These are phyloP conservation scores for Lasius platythorax DNA, from an alignment of 2,888 invertebrate genomes.

Conservation along the genomic window DNA sequence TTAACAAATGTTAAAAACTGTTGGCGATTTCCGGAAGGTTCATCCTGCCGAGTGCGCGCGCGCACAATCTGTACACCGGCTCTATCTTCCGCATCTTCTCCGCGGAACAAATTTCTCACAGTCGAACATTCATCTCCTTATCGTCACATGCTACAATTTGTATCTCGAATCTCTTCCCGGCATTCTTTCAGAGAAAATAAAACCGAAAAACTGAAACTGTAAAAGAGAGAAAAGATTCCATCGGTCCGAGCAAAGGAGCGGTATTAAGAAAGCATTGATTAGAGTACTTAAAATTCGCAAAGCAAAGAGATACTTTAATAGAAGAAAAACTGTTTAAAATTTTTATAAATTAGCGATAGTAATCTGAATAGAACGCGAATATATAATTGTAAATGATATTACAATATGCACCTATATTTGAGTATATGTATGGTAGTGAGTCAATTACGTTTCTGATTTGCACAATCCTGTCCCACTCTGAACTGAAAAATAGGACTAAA, in stretches of 20 bases:
- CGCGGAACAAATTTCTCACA: constrained; percentile 30
- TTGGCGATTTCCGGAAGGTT: constrained; percentile 38
- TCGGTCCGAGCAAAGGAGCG: neutral
- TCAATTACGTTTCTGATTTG: too few species aligned
- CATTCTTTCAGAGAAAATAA: neutral
- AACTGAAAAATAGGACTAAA: too few species aligned
- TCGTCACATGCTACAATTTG: constrained; percentile 37
- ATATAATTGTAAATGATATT: neutral
- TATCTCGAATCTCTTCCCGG: neutral
- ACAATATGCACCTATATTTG: neutral
- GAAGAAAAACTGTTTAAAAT: neutral
- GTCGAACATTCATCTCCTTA: constrained; percentile 42
- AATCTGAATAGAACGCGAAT: neutral
- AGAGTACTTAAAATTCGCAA: neutral
- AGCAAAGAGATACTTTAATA: neutral
- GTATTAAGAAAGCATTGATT: constrained; percentile 2
- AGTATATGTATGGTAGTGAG: too few species aligned
- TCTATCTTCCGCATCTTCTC: constrained; percentile 40
- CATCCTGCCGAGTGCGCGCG: neutral
- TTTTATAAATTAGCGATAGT: neutral
- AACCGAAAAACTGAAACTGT: neutral
- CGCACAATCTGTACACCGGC: neutral
- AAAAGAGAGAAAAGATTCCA: neutral
- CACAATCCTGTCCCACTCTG: too few species aligned
- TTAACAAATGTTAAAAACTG: constrained; percentile 39